Evolutionary conservation across 2,797 vertebrate genomes (phyloP).

Genomic region (Hyperoplus lanceolatus): DNA sequence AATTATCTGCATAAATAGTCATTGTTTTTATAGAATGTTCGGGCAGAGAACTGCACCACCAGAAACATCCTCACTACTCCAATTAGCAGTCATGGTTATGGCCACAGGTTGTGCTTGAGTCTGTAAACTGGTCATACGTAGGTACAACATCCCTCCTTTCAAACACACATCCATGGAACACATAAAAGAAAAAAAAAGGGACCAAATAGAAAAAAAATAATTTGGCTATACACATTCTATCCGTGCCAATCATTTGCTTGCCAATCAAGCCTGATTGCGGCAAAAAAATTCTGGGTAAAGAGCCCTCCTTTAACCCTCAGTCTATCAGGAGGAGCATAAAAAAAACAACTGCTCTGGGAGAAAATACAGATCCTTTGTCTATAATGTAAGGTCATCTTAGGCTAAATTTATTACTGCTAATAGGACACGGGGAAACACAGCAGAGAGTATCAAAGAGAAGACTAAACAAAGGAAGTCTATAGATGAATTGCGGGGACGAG

Average conservation of each 20-base stretch:
- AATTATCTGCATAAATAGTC: too few species aligned
- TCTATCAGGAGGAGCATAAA: slow-evolving; percentile 47
- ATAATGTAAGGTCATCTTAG: slow-evolving; percentile 37
- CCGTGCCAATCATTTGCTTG: slow-evolving; percentile 68
- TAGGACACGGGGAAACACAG: slow-evolving; percentile 36
- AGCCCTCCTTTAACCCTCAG: slow-evolving; percentile 49
- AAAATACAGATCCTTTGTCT: slow-evolving; percentile 45
- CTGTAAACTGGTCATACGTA: slow-evolving; percentile 25
- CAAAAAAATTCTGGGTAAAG: slow-evolving; percentile 66
- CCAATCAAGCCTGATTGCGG: slow-evolving; percentile 65
- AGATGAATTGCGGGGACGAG: slow-evolving; percentile 22
- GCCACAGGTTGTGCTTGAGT: slow-evolving; percentile 52
- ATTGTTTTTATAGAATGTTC: slow-evolving; percentile 18
- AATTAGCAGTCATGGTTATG: slow-evolving; percentile 15
- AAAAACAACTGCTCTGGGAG: slow-evolving; percentile 49
- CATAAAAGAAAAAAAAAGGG: slow-evolving; percentile 26
- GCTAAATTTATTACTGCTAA: slow-evolving; percentile 57
- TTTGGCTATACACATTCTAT: slow-evolving; percentile 60
- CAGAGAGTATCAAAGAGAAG: slow-evolving; percentile 31
- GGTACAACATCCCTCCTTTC: slow-evolving; percentile 27
- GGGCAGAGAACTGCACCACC: slow-evolving; percentile 23
- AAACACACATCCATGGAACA: slow-evolving; percentile 29
- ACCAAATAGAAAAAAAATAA: slow-evolving; percentile 27
- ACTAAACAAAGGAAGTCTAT: slow-evolving; percentile 1
- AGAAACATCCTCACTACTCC: slow-evolving; percentile 37